Evolutionary conservation across 2,888 invertebrate genomes (phyloP), one percentile per base, ranked within the genome.

Genomic region (Masnerella sp.): DNA sequence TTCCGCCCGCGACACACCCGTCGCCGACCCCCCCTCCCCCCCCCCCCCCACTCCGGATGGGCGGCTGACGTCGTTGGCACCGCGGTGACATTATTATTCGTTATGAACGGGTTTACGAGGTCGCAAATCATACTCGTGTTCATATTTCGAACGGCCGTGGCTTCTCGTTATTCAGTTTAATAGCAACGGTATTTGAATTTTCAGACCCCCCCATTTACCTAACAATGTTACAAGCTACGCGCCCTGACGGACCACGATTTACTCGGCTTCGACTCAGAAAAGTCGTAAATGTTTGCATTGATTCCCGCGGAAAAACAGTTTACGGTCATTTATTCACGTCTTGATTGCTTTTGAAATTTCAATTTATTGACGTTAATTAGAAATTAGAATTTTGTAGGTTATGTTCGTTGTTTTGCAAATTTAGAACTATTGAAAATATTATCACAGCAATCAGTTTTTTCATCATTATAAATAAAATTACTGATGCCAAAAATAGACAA

Each of bases 41-140:
- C 22, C 7, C 22, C 22, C 22, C 22, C 22, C 7, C 8, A 3
- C 51, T 22, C 36, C 32, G 12, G 5, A 52, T 52, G 45, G 22
- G 52, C 58, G 71, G 71, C 69, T 68, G 72, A 76, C 74, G 68
- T 64, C 68, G 77, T 75, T 71, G 76, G 69, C 67, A 69, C 74
- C 69, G 78, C 80, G 83, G 85, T 86, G 87, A 87, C 86, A 87
- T 87, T 87, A 87, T 86, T 87, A 87, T 87, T 87, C 87, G 87
- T 87, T 87, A 87, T 86, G 84, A 85, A 86, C 84, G 85, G 84
- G 86, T 87, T 87, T 87, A 87, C 87, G 87, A 86, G 86, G 85
- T 85, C 86, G 86, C 87, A 87, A 87, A 87, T 87, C 87, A 87
- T 85, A 81, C 79, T 83, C 83, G 82, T 87, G 86, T 87, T 87